phyloP scores from a whole-genome alignment of 2,113 vertebrate species.

The Brienomyrus longianalis region DNA sequence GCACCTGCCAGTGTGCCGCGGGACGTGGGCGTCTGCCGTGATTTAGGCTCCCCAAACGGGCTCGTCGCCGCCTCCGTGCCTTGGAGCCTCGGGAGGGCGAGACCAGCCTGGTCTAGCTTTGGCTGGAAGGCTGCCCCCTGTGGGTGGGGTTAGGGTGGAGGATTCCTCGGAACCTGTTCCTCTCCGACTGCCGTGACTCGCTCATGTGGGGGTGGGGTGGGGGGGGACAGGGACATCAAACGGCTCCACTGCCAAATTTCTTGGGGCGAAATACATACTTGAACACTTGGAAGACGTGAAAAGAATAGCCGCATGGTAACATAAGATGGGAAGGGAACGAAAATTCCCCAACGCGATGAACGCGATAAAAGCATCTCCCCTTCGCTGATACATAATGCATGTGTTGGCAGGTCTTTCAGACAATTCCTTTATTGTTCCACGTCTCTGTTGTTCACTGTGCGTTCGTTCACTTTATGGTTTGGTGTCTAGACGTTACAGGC shows the following conservation, averaged over 20 bases:
- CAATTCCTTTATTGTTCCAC: constrained; percentile 53
- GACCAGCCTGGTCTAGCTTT: not conserved
- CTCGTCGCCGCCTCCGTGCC: not conserved
- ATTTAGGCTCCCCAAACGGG: not conserved
- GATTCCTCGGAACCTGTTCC: constrained; percentile 63
- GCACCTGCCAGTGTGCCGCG: not conserved
- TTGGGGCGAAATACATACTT: constrained; percentile 64
- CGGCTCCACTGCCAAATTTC: constrained; percentile 65
- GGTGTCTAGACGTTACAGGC: constrained; percentile 32
- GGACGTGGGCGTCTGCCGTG: not conserved
- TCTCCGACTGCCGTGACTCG: constrained; percentile 43
- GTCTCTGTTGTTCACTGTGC: not conserved
- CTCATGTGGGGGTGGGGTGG: constrained; percentile 13
- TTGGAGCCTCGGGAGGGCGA: not conserved
- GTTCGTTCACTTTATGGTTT: constrained; percentile 23
- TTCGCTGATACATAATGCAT: constrained; percentile 45
- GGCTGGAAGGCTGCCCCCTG: not conserved
- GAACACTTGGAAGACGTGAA: constrained; percentile 65
- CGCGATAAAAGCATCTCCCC: constrained; percentile 50
- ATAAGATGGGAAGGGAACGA: constrained; percentile 49
- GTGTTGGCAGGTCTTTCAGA: constrained; percentile 54
- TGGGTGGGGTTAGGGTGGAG: constrained; percentile 28
- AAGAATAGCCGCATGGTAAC: constrained; percentile 58
- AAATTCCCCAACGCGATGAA: constrained; percentile 57
- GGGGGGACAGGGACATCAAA: constrained; percentile 50